Conservation (phyloP, 2,888 invertebrate species). For the Drosophila kambysellisi region DNA sequence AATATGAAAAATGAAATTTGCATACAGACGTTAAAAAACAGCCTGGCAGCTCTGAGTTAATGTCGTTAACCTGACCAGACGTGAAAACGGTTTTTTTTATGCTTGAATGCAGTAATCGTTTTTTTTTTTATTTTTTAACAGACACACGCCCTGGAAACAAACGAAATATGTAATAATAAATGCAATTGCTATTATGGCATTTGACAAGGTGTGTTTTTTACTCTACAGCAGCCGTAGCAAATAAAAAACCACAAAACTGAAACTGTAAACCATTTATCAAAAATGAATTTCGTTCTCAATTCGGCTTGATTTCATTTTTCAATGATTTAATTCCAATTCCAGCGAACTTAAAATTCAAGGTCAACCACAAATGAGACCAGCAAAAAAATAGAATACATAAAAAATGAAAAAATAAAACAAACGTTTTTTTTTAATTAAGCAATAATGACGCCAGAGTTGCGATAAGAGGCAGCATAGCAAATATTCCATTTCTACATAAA, state of each 20-base stretch:
- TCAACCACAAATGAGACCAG: conserved; percentile 61
- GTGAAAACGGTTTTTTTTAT: not conserved
- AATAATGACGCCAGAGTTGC: conserved; percentile 56
- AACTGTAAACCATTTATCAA: conserved; percentile 45
- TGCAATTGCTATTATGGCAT: conserved; percentile 32
- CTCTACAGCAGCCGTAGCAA: not conserved
- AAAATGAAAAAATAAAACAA: conserved; percentile 1
- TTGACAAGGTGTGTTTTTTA: conserved; percentile 36
- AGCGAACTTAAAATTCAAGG: conserved; percentile 58
- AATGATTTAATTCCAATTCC: conserved; percentile 48
- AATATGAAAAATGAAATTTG: conserved; percentile 15
- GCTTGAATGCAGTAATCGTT: conserved; percentile 1
- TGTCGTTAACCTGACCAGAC: conserved; percentile 20
- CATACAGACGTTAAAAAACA: conserved; percentile 12
- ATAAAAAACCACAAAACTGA: conserved; percentile 24
- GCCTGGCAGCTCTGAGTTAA: not conserved
- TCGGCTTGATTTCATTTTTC: conserved; percentile 31
- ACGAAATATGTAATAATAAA: conserved; percentile 25
- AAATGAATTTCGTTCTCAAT: conserved; percentile 19
- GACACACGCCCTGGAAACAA: conserved; percentile 30
- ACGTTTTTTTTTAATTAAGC: conserved; percentile 41
- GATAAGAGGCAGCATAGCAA: conserved; percentile 6
- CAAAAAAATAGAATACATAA: not conserved
- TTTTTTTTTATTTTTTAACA: not conserved
- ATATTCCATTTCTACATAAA: not conserved